Conservation (phyloP, 2,888 invertebrate species). For the Nephrotoma flavescens region DNA sequence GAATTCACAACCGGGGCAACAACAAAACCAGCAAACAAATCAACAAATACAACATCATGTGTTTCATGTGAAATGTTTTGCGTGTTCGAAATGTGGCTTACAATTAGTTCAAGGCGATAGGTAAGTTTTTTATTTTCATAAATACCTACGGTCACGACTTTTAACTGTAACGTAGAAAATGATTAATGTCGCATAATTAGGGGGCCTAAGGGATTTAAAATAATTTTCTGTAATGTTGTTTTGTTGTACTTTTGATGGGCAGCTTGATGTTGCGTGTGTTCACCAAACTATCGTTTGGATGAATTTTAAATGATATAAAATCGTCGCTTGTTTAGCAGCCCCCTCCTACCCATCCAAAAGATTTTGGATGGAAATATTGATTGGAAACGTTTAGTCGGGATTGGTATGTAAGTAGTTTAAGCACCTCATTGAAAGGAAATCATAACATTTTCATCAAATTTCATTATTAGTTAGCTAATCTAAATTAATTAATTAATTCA, state of each 20-base stretch:
- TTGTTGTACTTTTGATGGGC: neutral
- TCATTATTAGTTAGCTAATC: too few species aligned
- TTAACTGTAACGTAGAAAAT: neutral
- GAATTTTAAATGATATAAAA: too few species aligned
- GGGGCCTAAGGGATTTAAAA: neutral
- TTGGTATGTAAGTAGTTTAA: too few species aligned
- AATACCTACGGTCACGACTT: neutral
- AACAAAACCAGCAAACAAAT: slow-evolving; percentile 36
- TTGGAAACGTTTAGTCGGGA: too few species aligned
- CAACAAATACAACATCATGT: slow-evolving; percentile 46
- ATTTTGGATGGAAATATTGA: too few species aligned
- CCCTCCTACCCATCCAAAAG: too few species aligned
- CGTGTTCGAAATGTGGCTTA: slow-evolving; percentile 83
- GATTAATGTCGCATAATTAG: too few species aligned
- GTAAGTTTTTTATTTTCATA: slow-evolving; percentile 28
- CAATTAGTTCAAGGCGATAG: slow-evolving; percentile 84
- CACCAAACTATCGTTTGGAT: too few species aligned
- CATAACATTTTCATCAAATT: too few species aligned
- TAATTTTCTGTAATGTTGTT: neutral
- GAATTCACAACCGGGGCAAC: slow-evolving; percentile 24
- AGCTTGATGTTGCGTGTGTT: neutral
- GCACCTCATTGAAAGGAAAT: too few species aligned
- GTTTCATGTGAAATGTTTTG: slow-evolving; percentile 92
- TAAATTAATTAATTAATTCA: too few species aligned
- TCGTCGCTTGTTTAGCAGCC: too few species aligned